phyloP scores from a whole-genome alignment of 23 tunicate species.

The Trididemnum nubilum region DNA sequence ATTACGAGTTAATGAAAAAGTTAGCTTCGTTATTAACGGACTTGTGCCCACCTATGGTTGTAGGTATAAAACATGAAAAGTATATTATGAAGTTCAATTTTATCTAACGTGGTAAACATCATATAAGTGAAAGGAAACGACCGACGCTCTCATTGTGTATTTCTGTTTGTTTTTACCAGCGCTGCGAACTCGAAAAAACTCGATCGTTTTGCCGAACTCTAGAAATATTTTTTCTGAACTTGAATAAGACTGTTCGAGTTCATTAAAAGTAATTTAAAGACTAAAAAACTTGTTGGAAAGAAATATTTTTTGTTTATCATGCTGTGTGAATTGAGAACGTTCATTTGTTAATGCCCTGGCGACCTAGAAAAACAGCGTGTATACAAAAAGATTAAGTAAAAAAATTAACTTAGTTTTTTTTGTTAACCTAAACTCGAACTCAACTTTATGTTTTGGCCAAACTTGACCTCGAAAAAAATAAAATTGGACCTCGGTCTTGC shows the following conservation, averaged over 20 bases:
- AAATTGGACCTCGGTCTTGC: background rate
- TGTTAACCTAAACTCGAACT: constrained; percentile 11
- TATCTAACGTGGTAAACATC: too few species aligned
- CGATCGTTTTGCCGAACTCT: constrained; percentile 11
- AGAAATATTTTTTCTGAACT: background rate
- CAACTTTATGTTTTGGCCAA: background rate
- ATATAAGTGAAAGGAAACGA: too few species aligned
- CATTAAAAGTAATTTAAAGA: background rate
- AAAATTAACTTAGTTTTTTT: too few species aligned
- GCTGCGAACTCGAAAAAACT: constrained; percentile 18
- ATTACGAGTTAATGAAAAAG: too few species aligned
- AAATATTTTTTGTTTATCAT: background rate
- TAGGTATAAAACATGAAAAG: too few species aligned
- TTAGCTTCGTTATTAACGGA: too few species aligned
- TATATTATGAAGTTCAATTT: too few species aligned
- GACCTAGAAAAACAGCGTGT: too few species aligned
- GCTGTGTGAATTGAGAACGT: background rate
- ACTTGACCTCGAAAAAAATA: constrained; percentile 4
- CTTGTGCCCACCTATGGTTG: too few species aligned
- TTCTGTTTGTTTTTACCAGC: background rate
- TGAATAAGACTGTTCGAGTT: background rate
- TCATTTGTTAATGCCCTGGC: background rate
- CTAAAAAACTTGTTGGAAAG: background rate
- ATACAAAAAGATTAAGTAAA: too few species aligned
- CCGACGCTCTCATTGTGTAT: too few species aligned